Evolutionary conservation across 2,888 invertebrate species (phyloP), one percentile per base, ranked within the genome.

Genomic region (Mantis religiosa): DNA sequence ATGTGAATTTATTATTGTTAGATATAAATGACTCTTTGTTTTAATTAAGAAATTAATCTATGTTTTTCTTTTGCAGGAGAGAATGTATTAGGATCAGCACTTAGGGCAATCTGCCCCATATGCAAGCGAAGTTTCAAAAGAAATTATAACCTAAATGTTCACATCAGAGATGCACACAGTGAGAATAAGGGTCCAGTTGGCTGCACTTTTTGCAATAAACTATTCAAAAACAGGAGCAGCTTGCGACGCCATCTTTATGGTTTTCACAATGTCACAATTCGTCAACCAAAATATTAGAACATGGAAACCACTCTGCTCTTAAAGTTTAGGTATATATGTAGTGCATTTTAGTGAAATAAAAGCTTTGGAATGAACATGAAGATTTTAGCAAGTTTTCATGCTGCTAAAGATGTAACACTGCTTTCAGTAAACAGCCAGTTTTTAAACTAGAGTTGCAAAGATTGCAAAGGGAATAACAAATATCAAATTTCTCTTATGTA

Each of bases 161-260:
- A 89, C 41, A 71, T 89, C n/a, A 84, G 89, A 71, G 86, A 89
- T 83, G 87, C 84, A 20, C 89, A 89, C 84, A 87, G 83, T 12
- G 83, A 85, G 28, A 87, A 88, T 41, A 54, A 47, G 27, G 82
- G 84, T 3, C 83, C 83, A 82, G 82, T 89, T 20, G 25, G 27
- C 9, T 89, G 89, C 27, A 30, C 87, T 28, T 71, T 28, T 27
- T 89, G 89, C 84, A 86, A 54, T 47, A 82, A 54, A 15, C 9
- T 87, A 4, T 82, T 83, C 34, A 89, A 89, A 82, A 87, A 87
- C n/a, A 82, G 27, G 41, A 82, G 82, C 41, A 84, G 86, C n/a
- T 25, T 89, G 28, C 86, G 89, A 8, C 83, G 82, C 8, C 89
- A 89, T 81, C 81, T 89, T 9, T 87, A 89, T 30, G 87, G 34